Percentiles rank a stretch among this genome's conserved stretches.
These are phyloP conservation scores for Mesocricetus auratus DNA, from an alignment of 2,113 vertebrate genomes.

Conservation along the genomic window DNA sequence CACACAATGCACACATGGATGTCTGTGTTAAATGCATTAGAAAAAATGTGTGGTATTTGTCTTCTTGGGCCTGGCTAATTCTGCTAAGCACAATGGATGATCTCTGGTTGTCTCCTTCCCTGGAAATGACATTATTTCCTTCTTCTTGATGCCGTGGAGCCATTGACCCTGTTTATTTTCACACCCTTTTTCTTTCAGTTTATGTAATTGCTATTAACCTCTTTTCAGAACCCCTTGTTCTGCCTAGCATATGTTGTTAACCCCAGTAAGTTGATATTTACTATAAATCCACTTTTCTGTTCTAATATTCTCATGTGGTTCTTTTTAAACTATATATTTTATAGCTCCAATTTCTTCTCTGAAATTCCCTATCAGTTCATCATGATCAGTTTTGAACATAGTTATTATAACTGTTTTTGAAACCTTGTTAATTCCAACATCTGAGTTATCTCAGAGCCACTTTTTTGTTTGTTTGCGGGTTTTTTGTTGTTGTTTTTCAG, in stretches of 20 bases:
- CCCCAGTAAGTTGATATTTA: not conserved
- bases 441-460: not conserved
- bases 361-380: constrained; percentile 8
- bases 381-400: not conserved
- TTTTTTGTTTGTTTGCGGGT: not conserved
- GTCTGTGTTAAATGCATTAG: not conserved
- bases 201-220: not conserved
- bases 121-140: not conserved
- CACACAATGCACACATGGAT: not conserved
- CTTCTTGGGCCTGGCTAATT: not conserved
- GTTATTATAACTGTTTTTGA: not conserved
- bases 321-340: not conserved
- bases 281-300: not conserved
- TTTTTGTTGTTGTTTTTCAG: not conserved
- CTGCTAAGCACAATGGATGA: not conserved
- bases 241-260: not conserved
- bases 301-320: not conserved
- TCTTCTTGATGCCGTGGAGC: not conserved
- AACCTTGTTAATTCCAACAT: not conserved
- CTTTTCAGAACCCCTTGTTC: constrained; percentile 15
- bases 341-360: not conserved
- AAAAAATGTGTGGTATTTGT: not conserved
- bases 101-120: not conserved
- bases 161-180: not conserved
- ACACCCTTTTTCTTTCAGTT: not conserved